Base-by-base conservation (phyloP, 2,113 vertebrate genomes). In the Oreochromis niloticus region DNA sequence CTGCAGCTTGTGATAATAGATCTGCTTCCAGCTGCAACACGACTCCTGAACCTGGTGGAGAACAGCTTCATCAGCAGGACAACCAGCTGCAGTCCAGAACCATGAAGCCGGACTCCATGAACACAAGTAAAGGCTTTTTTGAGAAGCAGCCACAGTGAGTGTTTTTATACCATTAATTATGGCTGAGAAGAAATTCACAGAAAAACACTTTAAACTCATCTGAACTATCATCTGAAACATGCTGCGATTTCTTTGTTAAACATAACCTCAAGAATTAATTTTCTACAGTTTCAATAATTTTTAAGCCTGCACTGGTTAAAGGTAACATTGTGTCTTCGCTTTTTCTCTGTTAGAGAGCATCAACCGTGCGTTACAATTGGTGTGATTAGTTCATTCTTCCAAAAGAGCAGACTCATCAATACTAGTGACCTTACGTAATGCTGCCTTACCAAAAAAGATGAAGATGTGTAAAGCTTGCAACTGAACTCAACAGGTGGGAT, bases 371-470 rank as follows among this genome's bases (percentile, higher is more conserved):
- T 48, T 30, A 0, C 41, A 48, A 30, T 48, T 75, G 9, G 0
- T 6, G 39, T 27, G 66, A 75, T 75, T 75, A 30, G 22, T 48
- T 46, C 46, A 9, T 10, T 46, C 39, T 73, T 27, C 41, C 22
- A 48, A 27, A 48, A 48, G 22, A 0, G 14, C 24, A 75, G 16
- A 12, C 24, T 27, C 3, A 0, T 30, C 43, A 12, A 5, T 19
- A 30, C 71, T 17, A 48, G 24, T 30, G 71, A 50, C 71, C 43
- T 50, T 48, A 75, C 9, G 14, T 48, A 75, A 48, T 75, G 24
- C 71, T 75, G 24, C 8, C 41, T 48, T 75, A 75, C 43, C 24
- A 50, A 48, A 75, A 46, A 73, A 68, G 61, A 68, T 13, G 39
- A 71, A 41, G 36, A 71, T 16, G 12, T 43, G 39, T 71, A 43